Base-by-base conservation (phyloP, 2,797 vertebrate genomes). In the Acestrorhynchus altus region DNA sequence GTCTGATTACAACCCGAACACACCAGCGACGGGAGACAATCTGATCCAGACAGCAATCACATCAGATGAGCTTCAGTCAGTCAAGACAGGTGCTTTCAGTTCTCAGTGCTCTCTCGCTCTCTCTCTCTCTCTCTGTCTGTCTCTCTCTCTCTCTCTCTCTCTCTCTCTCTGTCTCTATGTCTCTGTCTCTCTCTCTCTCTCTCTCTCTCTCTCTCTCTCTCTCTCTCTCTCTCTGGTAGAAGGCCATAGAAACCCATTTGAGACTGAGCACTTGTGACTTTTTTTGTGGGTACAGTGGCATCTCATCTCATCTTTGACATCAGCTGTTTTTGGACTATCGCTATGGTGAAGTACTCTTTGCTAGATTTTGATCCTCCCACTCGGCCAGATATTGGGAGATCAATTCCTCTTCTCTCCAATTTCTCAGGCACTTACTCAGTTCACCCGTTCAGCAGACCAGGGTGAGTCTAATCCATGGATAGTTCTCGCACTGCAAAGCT, bases 381-480 rank as follows among this genome's bases (percentile, higher is more conserved):
- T 57, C 51, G 31, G 24, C 18, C 60, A 12, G 10, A 40, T 76
- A 76, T 76, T 67, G 52, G 47, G 20, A 76, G 52, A 67, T 76
- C 26, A 68, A 76, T 76, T 68, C 26, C 26, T 59, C 69, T 69
- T 9, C 56, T 69, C n/a, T 60, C 40, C 10, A 28, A 60, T 76
- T 51, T 76, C 65, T 60, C 2, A 4, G 26, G 35, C 26, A 69
- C 35, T 20, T 16, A 69, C 63, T 44, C 35, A 40, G 18, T 63
- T 40, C 18, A 42, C 18, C 35, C 18, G 40, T 26, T 65, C 63
- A 65, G 15, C 59, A 22, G 28, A 61, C 8, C 28, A 49, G 26
- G 51, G 28, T 40, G 44, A 69, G 16, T 8, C 11, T 69, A 69
- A 65, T 65, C 40, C 40, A 46, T 65, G 52, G 47, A 42, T 39